Conservation (phyloP, 1,140 invertebrate genomes). For the Megalonaias nervosa region DNA sequence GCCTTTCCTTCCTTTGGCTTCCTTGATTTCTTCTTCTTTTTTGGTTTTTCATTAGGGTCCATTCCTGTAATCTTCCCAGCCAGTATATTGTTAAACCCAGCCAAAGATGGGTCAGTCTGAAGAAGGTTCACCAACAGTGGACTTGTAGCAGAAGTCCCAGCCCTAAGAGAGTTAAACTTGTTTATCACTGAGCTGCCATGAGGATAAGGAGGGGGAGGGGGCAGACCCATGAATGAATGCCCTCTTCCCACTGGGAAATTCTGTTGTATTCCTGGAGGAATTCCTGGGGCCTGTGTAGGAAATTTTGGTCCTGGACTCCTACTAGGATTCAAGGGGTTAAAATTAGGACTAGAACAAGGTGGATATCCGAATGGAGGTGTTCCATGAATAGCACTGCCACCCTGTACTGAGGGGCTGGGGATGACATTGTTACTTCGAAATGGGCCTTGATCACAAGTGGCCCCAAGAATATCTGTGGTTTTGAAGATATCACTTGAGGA, state of each 20-base stretch:
- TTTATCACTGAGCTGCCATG: slow-evolving; percentile 55
- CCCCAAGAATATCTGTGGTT: slow-evolving; percentile 70
- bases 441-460: slow-evolving; percentile 64
- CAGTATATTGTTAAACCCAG: slow-evolving; percentile 41
- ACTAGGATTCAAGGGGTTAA: slow-evolving; percentile 26
- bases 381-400: no score
- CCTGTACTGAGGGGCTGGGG: slow-evolving; percentile 38
- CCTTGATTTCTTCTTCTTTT: slow-evolving; percentile 58
- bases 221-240: slow-evolving; percentile 43
- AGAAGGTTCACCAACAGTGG: slow-evolving; percentile 92
- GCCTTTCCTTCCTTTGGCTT: slow-evolving; percentile 52
- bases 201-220: slow-evolving; percentile 60
- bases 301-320: slow-evolving; percentile 36
- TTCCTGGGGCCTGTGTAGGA: slow-evolving; percentile 35
- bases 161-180: slow-evolving; percentile 44
- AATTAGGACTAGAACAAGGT: slow-evolving; percentile 34
- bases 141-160: slow-evolving; percentile 74
- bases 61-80: slow-evolving; percentile 48
- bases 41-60: slow-evolving; percentile 60
- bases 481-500: slow-evolving; percentile 36
- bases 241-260: no score
- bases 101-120: slow-evolving; percentile 80
- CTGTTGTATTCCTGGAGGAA: slow-evolving; percentile 45
- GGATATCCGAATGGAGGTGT: slow-evolving; percentile 34
- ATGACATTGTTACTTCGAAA: slow-evolving; percentile 52